Evolutionary conservation across 2,113 vertebrate genomes (phyloP).

Genomic region (Nesogale talazaci): DNA sequence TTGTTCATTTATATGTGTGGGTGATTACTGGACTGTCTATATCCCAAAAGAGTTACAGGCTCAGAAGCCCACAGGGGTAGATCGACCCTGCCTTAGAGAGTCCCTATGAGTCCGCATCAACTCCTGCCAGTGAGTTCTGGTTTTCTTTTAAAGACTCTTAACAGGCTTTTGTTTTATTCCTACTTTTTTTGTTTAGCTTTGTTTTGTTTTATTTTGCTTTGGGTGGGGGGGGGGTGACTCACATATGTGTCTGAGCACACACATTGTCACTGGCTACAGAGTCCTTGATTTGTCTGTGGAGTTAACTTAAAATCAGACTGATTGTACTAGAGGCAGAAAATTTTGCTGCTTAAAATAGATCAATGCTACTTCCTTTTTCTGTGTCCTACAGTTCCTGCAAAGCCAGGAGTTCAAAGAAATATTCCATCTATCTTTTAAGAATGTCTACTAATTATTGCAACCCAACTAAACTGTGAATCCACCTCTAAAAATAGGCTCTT

Average conservation of each 20-base stretch:
- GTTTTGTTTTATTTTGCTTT: neutral
- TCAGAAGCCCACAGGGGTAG: too few species aligned
- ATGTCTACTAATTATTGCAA: conserved; percentile 77
- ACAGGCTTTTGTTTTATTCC: neutral
- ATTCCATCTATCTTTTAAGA: conserved; percentile 78
- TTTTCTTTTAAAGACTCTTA: neutral
- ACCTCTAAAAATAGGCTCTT: conserved; percentile 78
- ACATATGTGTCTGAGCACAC: neutral
- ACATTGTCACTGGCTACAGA: neutral
- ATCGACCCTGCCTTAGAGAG: too few species aligned
- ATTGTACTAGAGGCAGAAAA: conserved; percentile 48
- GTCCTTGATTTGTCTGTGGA: conserved; percentile 57
- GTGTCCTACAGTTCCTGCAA: conserved; percentile 59
- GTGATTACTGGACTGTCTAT: too few species aligned
- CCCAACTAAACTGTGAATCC: conserved; percentile 78
- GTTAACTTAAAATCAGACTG: conserved; percentile 71
- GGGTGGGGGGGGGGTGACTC: neutral
- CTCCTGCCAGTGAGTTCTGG: too few species aligned
- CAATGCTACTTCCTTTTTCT: conserved; percentile 58
- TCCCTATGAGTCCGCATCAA: too few species aligned
- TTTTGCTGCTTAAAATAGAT: conserved; percentile 6
- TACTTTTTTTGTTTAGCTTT: too few species aligned
- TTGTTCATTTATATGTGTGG: too few species aligned
- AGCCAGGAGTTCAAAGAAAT: conserved; percentile 72
- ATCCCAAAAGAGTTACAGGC: too few species aligned